Conservation (phyloP, 2,797 vertebrate species). For the Notoglanidium macrostoma region DNA sequence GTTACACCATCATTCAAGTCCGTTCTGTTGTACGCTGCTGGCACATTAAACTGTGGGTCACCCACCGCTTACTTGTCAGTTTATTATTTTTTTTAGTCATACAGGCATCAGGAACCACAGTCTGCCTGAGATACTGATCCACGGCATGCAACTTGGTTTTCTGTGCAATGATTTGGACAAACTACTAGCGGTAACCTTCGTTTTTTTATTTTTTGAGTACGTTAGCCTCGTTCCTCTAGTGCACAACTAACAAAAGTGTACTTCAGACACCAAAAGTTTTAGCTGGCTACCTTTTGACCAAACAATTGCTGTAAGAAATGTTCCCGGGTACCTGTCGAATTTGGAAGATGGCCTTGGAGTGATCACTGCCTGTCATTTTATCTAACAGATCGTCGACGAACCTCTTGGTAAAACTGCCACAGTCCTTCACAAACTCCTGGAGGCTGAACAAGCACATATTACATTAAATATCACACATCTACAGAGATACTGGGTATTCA, state of each 20-base stretch:
- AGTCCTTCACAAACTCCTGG: constrained; percentile 95
- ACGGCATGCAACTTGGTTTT: not conserved
- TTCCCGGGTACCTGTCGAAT: constrained; percentile 82
- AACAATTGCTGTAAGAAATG: not conserved
- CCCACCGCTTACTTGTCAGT: not conserved
- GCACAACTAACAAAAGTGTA: not conserved
- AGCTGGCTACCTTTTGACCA: not conserved
- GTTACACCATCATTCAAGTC: not conserved
- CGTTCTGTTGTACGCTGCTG: not conserved
- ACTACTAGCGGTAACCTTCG: not conserved
- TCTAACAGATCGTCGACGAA: constrained; percentile 92
- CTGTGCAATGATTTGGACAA: not conserved
- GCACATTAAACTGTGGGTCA: not conserved
- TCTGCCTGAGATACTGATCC: not conserved
- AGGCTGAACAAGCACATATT: constrained; percentile 73
- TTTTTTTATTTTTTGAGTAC: not conserved
- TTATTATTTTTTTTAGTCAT: not conserved
- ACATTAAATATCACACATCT: not conserved
- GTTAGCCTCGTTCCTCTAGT: not conserved
- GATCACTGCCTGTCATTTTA: constrained; percentile 93
- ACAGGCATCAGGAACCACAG: not conserved
- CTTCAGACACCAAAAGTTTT: not conserved
- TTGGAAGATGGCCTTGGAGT: constrained; percentile 86
- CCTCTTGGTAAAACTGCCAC: constrained; percentile 83
- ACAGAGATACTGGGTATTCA: not conserved